phyloP scores from a whole-genome alignment of 2,797 vertebrate species.

The Coregonus ussuriensis region DNA sequence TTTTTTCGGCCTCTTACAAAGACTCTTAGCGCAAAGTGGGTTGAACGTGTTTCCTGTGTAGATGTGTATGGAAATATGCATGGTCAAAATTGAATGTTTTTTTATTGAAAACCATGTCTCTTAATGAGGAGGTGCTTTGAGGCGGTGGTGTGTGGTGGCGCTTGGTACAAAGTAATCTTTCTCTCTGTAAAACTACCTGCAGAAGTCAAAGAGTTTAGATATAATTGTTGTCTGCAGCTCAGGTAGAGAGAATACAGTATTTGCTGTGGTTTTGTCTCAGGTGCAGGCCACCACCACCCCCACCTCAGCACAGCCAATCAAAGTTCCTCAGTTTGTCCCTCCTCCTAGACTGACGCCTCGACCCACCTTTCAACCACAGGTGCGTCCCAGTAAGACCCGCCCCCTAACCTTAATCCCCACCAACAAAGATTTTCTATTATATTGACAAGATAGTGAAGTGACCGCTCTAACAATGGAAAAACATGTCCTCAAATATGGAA shows the following conservation, averaged over 20 bases:
- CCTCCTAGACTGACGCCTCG: slow-evolving; percentile 98
- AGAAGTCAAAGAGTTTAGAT: background rate
- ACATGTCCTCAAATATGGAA: too few species aligned
- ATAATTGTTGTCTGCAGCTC: background rate
- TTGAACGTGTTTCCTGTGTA: background rate
- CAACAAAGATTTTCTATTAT: too few species aligned
- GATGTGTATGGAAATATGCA: background rate
- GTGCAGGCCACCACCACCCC: slow-evolving; percentile 89
- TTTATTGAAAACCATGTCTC: background rate
- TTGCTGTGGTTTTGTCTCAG: slow-evolving; percentile 85
- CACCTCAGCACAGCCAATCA: slow-evolving; percentile 90
- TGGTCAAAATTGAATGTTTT: background rate
- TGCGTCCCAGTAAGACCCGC: slow-evolving; percentile 80
- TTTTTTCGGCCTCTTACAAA: background rate
- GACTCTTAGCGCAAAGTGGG: background rate
- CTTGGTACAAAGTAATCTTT: slow-evolving; percentile 5
- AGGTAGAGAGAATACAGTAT: slow-evolving; percentile 50
- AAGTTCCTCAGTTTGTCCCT: slow-evolving; percentile 99
- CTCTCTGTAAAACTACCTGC: background rate
- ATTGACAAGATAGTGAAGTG: too few species aligned
- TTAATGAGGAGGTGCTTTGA: slow-evolving; percentile 3
- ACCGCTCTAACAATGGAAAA: too few species aligned
- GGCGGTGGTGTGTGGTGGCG: slow-evolving; percentile 50
- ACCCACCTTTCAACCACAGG: slow-evolving; percentile 97
- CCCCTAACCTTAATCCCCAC: slow-evolving; percentile 59